Evolutionary conservation across 2,888 invertebrate genomes (phyloP).

Genomic region (Thymelicus acteon): DNA sequence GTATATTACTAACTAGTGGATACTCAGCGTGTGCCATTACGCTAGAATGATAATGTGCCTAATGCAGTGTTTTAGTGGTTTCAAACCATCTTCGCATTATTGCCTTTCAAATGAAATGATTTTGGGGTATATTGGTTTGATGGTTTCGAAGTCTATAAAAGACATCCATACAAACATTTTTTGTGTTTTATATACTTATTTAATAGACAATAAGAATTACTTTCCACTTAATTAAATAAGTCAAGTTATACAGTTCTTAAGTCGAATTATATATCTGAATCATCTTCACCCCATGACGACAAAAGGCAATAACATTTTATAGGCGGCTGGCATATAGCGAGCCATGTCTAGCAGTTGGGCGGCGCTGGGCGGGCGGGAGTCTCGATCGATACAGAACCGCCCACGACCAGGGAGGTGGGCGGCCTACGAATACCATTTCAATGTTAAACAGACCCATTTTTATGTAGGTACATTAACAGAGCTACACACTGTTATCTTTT

Average conservation of each 20-base stretch:
- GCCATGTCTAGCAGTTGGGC: constrained; percentile 59
- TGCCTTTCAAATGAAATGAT: too few species aligned
- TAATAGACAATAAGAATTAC: too few species aligned
- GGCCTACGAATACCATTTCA: constrained; percentile 37
- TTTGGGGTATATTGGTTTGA: too few species aligned
- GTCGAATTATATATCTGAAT: constrained; percentile 41
- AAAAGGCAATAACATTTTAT: constrained; percentile 77
- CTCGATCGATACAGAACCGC: constrained; percentile 65
- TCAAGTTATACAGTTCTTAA: background rate
- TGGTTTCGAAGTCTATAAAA: too few species aligned
- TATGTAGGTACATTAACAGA: constrained; percentile 32
- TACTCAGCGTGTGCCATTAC: too few species aligned
- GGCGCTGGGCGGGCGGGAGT: constrained; percentile 64
- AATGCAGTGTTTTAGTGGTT: too few species aligned
- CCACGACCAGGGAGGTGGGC: constrained; percentile 45
- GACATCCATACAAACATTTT: too few species aligned
- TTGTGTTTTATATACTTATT: too few species aligned
- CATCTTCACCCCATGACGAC: constrained; percentile 59
- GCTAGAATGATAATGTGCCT: too few species aligned
- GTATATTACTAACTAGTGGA: too few species aligned
- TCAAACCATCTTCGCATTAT: too few species aligned
- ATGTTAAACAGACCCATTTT: constrained; percentile 37
- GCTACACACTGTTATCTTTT: background rate
- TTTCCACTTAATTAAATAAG: too few species aligned
- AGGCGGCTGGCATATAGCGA: constrained; percentile 63